phyloP scores from a whole-genome alignment of 2,888 invertebrate species.

The Didymodactylos carnosus region DNA sequence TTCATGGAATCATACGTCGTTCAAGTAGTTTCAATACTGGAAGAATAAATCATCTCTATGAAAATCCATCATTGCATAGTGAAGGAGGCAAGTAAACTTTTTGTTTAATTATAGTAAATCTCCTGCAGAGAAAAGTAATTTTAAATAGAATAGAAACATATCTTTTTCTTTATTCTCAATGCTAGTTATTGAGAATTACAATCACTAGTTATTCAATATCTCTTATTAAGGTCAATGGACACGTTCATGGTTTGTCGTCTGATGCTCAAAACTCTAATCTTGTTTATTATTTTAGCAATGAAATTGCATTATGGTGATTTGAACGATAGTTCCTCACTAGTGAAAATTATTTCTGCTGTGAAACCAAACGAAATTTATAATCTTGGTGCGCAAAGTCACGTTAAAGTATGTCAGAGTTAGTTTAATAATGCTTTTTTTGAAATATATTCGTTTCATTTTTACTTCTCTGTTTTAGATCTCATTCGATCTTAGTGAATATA shows the following conservation, averaged over 20 bases:
- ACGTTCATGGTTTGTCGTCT: too few relatives aligned
- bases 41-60: constrained; percentile 83
- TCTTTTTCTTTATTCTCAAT: too few relatives aligned
- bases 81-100: constrained; percentile 34
- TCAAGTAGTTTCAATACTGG: constrained; percentile 89
- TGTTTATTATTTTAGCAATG: constrained; percentile 39
- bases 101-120: too few relatives aligned
- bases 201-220: not conserved
- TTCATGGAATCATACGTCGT: constrained; percentile 82
- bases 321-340: constrained; percentile 84
- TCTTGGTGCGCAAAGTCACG: constrained; percentile 92
- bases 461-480: constrained; percentile 50
- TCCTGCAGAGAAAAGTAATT: too few relatives aligned
- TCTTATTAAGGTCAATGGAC: too few relatives aligned
- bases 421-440: not conserved
- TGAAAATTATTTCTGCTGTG: constrained; percentile 58
- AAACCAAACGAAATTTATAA: constrained; percentile 86
- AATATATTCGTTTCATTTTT: not conserved
- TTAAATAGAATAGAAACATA: too few relatives aligned
- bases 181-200: too few relatives aligned
- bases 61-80: constrained; percentile 66
- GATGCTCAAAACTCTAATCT: too few relatives aligned
- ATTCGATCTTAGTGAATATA: constrained; percentile 93
- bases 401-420: constrained; percentile 44
- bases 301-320: constrained; percentile 93